phyloP scores from a whole-genome alignment of 2,797 vertebrate genomes.

The Alca torda region DNA sequence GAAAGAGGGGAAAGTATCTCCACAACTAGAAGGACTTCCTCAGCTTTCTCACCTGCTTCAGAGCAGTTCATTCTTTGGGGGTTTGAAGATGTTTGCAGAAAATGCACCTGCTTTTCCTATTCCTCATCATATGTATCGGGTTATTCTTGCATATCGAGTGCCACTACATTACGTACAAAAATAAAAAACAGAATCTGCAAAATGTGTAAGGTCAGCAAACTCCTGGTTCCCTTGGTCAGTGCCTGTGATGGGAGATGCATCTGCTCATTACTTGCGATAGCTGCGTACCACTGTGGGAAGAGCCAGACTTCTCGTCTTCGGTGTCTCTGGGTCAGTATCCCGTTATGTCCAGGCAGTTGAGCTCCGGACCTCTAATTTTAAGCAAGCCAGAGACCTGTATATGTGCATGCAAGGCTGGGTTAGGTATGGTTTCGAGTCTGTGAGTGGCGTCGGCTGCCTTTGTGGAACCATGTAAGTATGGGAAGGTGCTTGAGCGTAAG shows the following conservation, averaged over 20 bases:
- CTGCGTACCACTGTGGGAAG: background rate
- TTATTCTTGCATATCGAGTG: background rate
- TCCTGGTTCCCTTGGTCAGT: background rate
- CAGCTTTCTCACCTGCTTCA: background rate
- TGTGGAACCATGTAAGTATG: fast-evolving
- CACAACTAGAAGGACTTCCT: background rate
- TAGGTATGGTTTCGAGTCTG: background rate
- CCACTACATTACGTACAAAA: fast-evolving
- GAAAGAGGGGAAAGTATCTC: background rate
- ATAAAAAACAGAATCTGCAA: background rate
- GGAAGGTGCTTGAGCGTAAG: background rate
- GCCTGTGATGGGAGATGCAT: background rate
- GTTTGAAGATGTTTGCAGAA: background rate
- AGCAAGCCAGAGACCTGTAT: background rate
- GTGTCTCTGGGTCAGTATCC: background rate
- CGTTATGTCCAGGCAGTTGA: background rate
- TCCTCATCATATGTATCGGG: background rate
- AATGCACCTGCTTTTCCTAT: background rate
- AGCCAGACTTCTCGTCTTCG: background rate
- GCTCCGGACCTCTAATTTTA: background rate
- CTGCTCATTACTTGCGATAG: background rate
- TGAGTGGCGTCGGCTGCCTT: background rate
- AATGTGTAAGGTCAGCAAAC: background rate
- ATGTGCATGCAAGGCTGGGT: background rate
- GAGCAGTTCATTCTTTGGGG: background rate